Base-by-base conservation (phyloP, 2,113 vertebrate species). In the Garra rufa region DNA sequence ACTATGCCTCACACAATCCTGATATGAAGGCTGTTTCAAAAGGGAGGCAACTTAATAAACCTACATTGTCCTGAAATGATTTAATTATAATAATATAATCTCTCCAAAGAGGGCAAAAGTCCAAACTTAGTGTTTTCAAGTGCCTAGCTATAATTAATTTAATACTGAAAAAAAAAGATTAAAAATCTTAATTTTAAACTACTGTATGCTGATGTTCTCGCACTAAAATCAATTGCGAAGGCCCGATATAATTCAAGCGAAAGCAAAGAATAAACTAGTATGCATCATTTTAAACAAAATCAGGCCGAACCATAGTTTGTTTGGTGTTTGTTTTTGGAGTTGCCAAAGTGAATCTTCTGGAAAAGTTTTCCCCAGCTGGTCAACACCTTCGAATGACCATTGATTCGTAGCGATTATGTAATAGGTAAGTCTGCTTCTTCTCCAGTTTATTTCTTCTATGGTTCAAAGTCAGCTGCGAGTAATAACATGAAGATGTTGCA, bases 1-100 rank as follows among this genome's bases (percentile, higher is more conserved):
- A 84, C 44, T 85, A 71, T 86, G 57, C 34, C n/a, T 85, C 30
- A 28, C 76, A 78, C 48, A 73, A 82, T 85, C 26, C 59, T 46
- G 48, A 28, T 6, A 2, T 17, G 6, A 65, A 9, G 14, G 1
- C 28, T 34, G 7, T 34, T 67, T 67, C 1, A 4, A 67, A 67
- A 67, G 13, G 6, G 17, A 17, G 28, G 15, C 17, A 65, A 19
- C 63, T 67, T 67, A 34, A 67, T 34, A 67, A 24, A 43, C 9
- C 2, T 13, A n/a, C 30, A 21, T 69, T 9, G 1, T n/a, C 55
- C 55, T n/a, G 15, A 30, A 30, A 10, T 38, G 8, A 34, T 19
- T 9, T 3, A 69, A 69, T 69, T 38, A 67, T 19, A 65, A 30
- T 34, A 19, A 55, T 7, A 57, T 9, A 57, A 21, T 21, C 41